Percentiles rank a stretch among this genome's conserved stretches.
Conservation (phyloP, 1,140 invertebrate species). For the Dysdera silvatica region DNA sequence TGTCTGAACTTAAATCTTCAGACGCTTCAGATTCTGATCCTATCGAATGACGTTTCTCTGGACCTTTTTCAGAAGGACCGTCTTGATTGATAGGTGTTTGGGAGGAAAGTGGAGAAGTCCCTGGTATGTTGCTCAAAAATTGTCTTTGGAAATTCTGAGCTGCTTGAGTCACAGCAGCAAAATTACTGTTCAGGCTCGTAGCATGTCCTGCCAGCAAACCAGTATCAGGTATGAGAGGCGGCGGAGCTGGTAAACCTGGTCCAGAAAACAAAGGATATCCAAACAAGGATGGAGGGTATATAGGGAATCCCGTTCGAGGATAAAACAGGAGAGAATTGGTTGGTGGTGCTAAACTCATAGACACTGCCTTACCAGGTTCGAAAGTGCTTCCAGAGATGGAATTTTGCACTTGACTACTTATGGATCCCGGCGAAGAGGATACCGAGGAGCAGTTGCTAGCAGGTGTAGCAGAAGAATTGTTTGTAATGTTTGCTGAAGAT, state of each 20-base stretch:
- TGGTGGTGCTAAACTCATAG: constrained; percentile 28
- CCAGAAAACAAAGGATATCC: constrained; percentile 38
- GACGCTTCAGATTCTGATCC: constrained; percentile 31
- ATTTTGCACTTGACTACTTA: constrained; percentile 10
- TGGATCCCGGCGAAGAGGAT: not conserved
- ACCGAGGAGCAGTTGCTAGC: not conserved
- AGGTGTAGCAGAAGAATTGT: not conserved
- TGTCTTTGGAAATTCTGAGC: constrained; percentile 34
- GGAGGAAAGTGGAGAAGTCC: not conserved
- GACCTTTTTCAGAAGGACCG: not conserved
- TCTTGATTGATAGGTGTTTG: constrained; percentile 9
- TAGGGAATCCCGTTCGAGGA: constrained; percentile 49
- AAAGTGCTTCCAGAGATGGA: constrained; percentile 4
- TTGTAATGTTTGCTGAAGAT: too few relatives aligned
- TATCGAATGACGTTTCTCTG: constrained; percentile 22
- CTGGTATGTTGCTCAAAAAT: constrained; percentile 48
- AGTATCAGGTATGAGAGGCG: constrained; percentile 31
- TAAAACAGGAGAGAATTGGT: constrained; percentile 55
- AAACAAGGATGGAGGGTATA: constrained; percentile 55
- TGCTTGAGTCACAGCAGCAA: constrained; percentile 50
- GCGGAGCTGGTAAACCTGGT: constrained; percentile 32
- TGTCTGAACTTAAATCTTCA: constrained; percentile 32
- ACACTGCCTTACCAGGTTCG: constrained; percentile 20
- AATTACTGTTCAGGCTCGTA: constrained; percentile 53
- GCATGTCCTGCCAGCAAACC: constrained; percentile 18